Base-by-base conservation (phyloP, 2,888 invertebrate genomes). In the Oligia latruncula region DNA sequence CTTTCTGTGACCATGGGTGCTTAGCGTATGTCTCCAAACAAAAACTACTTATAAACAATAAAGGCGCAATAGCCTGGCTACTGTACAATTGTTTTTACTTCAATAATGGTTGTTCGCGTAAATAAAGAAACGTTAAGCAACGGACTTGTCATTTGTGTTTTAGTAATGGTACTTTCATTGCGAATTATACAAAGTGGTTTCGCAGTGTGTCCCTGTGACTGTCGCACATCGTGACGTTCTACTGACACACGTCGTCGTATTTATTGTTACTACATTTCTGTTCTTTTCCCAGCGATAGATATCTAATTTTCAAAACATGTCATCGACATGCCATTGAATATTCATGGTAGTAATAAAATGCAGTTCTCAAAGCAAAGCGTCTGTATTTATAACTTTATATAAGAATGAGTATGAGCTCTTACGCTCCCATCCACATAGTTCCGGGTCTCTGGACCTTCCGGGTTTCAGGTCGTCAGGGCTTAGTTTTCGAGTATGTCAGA, bases 81-180 rank as follows among this genome's bases (percentile, higher is more conserved):
- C 52, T 43, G 35, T 29, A 81, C 80, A 75, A 78, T 82, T 72
- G 68, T 58, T 76, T 78, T 84, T 81, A 74, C 82, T 62, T 78
- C 58, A 71, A 70, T 77, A 76, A 76, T 82, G 81, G 73, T 71
- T 66, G 78, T 78, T 83, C 81, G 60, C 77, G 77, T 81, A 87
- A 88, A 77, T 77, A 85, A 84, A 77, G 66, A 80, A 78, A 74
- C 77, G 52, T 84, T 80, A 75, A 67, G 82, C 77, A 84, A 84
- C 43, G 29, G 43, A 76, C 68, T 81, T 85, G 81, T 87, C 88
- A 87, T 80, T 88, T 81, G 83, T 79, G 78, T 83, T 89, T 83
- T 85, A 76, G 84, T 73, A 76, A 72, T 67, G 70, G 80, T 78
- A 85, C 74, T 85, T 78, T 81, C 76, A 71, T 88, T 78, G 82